Evolutionary conservation across 37 sponge, comb jelly and placozoan species (phyloP), one percentile per base, ranked within the genome.

Genomic region (Cladorhizidae sp.): DNA sequence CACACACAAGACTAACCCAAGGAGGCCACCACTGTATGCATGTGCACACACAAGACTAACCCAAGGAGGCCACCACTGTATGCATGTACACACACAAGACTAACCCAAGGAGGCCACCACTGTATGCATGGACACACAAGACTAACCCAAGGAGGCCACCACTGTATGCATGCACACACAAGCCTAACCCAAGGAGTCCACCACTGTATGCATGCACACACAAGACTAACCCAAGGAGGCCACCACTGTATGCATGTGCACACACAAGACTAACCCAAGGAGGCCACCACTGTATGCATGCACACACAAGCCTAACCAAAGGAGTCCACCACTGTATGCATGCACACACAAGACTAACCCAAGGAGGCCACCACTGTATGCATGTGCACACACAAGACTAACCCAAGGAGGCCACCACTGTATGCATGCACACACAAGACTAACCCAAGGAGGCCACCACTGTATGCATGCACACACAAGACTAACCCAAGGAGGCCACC

Each of bases 141-240:
- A n/a, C 0, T 94, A 97, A 77, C 98, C 98, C 23, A 80, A 83
- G 42, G 89, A 84, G 40, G 79, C 85, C 26, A 89, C 85, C 39
- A 54, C 57, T 23, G 85, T 84, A 72, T 29, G 73, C 22, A 76
- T 9, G 38, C 7, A 45, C 9, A 37, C 67, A 11, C n/a, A n/a
- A n/a, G n/a, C n/a, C n/a, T n/a, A n/a, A n/a, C n/a, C n/a, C n/a
- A n/a, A n/a, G n/a, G n/a, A n/a, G n/a, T n/a, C n/a, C n/a, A n/a
- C n/a, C n/a, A n/a, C n/a, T 62, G 65, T 62, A 42, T 77, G 75
- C 43, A 32, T 39, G 63, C 43, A 32, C 43, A 54, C 17, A 32
- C n/a, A n/a, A n/a, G n/a, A n/a, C 0, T 94, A 97, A 77, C 98
- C 98, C 23, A 80, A 83, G 42, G 89, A 84, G 40, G 79, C 85